A percentile compares a stretch with the other conserved stretches of the same genome.
These are phyloP conservation scores for Argyrosomus regius DNA, from an alignment of 2,797 vertebrate genomes.

Conservation along the genomic window DNA sequence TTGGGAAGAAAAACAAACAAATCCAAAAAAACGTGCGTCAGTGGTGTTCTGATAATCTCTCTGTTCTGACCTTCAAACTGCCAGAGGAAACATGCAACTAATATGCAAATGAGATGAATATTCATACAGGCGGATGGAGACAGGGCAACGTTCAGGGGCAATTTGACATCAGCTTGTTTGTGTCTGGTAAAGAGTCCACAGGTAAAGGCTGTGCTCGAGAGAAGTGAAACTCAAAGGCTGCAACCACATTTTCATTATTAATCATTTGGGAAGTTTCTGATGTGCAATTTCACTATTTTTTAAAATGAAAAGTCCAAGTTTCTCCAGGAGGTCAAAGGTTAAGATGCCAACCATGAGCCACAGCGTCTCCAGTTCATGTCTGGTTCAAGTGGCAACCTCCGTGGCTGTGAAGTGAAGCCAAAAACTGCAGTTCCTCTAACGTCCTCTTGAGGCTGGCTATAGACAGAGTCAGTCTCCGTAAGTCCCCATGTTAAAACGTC, in stretches of 20 bases:
- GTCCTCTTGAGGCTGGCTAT: too few relatives aligned
- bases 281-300: background rate
- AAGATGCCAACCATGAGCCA: too few relatives aligned
- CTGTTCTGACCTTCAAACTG: conserved; percentile 42
- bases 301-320: too few relatives aligned
- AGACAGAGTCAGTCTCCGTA: too few relatives aligned
- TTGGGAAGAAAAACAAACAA: background rate
- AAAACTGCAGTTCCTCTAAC: too few relatives aligned
- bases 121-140: conserved; percentile 22
- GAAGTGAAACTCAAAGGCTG: background rate
- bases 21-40: background rate
- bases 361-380: too few relatives aligned
- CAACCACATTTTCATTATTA: background rate
- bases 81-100: background rate
- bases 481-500: too few relatives aligned
- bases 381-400: too few relatives aligned
- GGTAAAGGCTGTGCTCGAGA: background rate
- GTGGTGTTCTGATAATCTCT: background rate
- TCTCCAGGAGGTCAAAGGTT: too few relatives aligned
- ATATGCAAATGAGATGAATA: conserved; percentile 51
- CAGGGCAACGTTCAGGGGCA: conserved; percentile 28
- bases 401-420: too few relatives aligned
- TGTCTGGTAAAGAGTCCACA: background rate
- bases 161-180: conserved; percentile 7
- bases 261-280: background rate